A percentile compares a stretch with the other conserved stretches of the same genome.
Evolutionary conservation across 2,888 invertebrate species (phyloP).

Genomic region (Protodeltote pygarga): DNA sequence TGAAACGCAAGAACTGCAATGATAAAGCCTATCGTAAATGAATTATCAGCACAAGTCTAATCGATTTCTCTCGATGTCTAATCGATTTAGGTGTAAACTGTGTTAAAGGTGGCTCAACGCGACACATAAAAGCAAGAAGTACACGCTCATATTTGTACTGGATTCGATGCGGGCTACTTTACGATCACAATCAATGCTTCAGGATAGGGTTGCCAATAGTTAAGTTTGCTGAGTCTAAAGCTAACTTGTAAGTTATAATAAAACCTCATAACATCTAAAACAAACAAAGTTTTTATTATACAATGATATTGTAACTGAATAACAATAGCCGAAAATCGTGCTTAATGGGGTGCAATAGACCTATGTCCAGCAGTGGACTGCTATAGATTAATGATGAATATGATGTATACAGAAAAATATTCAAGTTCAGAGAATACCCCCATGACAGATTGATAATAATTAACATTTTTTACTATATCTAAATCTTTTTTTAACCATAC

Average conservation of each 20-base stretch:
- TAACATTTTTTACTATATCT: too few species aligned
- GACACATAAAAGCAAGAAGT: conserved; percentile 66
- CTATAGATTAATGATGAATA: too few species aligned
- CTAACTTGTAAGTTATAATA: neutral
- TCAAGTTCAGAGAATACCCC: too few species aligned
- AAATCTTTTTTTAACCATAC: too few species aligned
- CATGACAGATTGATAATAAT: too few species aligned
- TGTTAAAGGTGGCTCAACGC: conserved; percentile 69
- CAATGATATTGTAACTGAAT: too few species aligned
- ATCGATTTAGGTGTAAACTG: conserved; percentile 84
- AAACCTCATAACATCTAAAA: too few species aligned
- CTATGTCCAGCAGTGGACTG: too few species aligned
- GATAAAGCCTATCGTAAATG: conserved; percentile 74
- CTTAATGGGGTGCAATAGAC: too few species aligned
- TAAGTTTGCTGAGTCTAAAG: conserved; percentile 1
- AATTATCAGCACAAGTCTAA: conserved; percentile 77
- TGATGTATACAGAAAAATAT: too few species aligned
- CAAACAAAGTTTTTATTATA: too few species aligned
- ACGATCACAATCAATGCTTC: conserved; percentile 64
- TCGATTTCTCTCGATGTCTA: conserved; percentile 82
- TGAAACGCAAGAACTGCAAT: conserved; percentile 61
- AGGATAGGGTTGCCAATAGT: conserved; percentile 43
- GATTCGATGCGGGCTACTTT: conserved; percentile 75
- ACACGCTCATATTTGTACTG: conserved; percentile 78
- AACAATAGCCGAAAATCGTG: too few species aligned